phyloP scores from a whole-genome alignment of 2,113 vertebrate genomes.

The Chloropsis hardwickii region DNA sequence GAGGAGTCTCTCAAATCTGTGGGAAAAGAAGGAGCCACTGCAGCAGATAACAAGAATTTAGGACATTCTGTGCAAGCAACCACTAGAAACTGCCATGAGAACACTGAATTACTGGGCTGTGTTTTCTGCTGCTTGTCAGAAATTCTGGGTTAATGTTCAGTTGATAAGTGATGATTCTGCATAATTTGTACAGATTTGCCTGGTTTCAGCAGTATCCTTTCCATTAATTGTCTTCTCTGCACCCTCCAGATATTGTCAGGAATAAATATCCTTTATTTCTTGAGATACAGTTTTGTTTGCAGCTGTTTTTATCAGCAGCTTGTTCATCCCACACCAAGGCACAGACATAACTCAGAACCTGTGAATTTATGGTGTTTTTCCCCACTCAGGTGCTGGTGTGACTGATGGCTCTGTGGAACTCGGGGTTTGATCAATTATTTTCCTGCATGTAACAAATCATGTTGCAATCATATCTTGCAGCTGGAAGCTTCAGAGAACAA shows the following conservation, averaged over 20 bases:
- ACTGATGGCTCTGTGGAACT: neutral
- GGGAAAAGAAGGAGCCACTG: neutral
- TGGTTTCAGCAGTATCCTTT: neutral
- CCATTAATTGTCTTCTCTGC: neutral
- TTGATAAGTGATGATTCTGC: neutral
- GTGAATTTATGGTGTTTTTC: neutral
- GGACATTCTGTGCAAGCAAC: neutral
- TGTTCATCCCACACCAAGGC: neutral
- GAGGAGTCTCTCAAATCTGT: neutral
- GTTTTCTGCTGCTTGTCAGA: neutral
- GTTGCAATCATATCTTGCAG: neutral
- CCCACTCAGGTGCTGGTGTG: neutral
- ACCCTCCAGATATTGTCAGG: neutral
- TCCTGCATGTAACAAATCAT: neutral
- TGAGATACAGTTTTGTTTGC: neutral
- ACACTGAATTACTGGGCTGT: neutral
- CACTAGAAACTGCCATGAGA: neutral
- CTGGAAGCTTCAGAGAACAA: neutral
- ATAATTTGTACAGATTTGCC: neutral
- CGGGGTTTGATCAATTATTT: slow-evolving; percentile 10
- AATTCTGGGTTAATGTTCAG: neutral
- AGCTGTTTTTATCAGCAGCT: neutral
- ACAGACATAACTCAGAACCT: neutral
- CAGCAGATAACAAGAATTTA: neutral
- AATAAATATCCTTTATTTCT: neutral